Conservation (phyloP, 2,113 vertebrate species). For the Pedionomus torquatus region DNA sequence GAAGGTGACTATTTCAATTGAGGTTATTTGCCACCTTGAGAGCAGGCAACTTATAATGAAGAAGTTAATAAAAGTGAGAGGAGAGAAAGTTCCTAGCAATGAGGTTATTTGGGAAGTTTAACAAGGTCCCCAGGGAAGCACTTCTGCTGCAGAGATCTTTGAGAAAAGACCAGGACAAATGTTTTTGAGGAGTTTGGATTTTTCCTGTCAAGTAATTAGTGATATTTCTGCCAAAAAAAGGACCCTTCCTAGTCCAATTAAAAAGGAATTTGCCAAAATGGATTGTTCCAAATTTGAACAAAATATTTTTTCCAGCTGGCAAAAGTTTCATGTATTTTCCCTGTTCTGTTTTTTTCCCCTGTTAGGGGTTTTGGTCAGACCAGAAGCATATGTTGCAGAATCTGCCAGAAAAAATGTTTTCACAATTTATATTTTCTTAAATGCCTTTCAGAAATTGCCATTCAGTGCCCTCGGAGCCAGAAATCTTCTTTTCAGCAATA, state of each 20-base stretch:
- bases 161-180: neutral
- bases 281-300: neutral
- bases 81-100: neutral
- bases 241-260: neutral
- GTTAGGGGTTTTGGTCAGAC: conserved; percentile 8
- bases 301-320: neutral
- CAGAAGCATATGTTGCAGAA: neutral
- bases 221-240: neutral
- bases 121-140: conserved; percentile 21
- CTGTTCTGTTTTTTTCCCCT: neutral
- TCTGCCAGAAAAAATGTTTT: conserved; percentile 25
- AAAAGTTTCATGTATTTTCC: neutral
- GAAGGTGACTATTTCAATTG: neutral
- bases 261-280: neutral
- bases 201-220: conserved; percentile 7
- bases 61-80: neutral
- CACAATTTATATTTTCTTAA: neutral
- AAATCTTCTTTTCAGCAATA: neutral
- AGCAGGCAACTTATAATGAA: neutral
- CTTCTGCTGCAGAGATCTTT: neutral
- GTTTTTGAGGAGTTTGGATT: neutral
- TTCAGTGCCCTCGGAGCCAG: neutral
- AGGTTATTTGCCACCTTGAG: neutral
- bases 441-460: neutral
- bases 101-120: conserved; percentile 16